Evolutionary conservation across 1,140 invertebrate species (phyloP), one percentile per base, ranked within the genome.

Genomic region (Drosophila suzukii): DNA sequence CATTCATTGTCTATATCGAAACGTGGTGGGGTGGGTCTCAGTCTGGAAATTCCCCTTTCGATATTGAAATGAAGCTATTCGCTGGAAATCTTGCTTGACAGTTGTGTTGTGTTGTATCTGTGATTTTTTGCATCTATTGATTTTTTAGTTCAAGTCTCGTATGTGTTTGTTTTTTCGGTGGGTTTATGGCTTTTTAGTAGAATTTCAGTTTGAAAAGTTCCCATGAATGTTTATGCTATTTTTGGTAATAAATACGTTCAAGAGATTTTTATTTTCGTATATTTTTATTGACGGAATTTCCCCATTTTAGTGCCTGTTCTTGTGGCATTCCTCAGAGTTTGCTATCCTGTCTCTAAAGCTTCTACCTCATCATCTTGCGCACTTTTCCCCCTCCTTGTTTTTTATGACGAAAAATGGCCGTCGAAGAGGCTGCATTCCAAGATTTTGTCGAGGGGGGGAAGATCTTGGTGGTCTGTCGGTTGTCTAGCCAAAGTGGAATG

Each of bases 401-500:
- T 47, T 47, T 39, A 43, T 17, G 38, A 44, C 49, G 41, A 77
- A 77, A 77, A 77, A 77, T 77, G 73, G 75, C 74, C 51, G 68
- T 34, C 75, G 57, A 50, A 43, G 44, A 36, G 47, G 20, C 67
- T 47, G 50, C 73, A 75, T 75, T 75, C 73, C 72, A 53, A 56
- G 38, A 51, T 66, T 57, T 61, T 41, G 32, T 15, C 38, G 43
- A 32, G 67, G 50, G 63, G 63, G 46, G 32, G 62, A 55, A 71
- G 51, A 57, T 78, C 65, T 74, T 57, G 60, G 55, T 38, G 78
- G 79, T 81, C 79, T 85, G 77, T 50, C 46, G 62, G 62, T 76
- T 73, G 81, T 84, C 81, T 84, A 85, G 81, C 81, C 77, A 51
- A 56, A 50, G 67, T 47, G 47, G 59, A 53, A 60, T 63, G 46